Conservation (phyloP, 2,888 invertebrate species). For the Masnerella sp. region DNA sequence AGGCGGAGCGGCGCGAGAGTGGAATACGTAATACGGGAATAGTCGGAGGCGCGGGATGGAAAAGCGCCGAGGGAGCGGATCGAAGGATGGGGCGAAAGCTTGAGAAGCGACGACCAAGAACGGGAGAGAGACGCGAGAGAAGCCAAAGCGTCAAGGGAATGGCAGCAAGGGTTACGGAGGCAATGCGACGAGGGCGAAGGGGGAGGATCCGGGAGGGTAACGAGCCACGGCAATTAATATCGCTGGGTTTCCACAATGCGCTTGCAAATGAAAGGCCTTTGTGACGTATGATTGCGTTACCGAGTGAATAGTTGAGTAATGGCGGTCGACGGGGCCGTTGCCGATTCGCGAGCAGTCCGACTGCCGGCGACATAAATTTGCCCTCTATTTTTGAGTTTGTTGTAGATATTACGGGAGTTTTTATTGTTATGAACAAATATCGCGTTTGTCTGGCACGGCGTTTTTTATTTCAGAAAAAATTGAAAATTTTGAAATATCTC, state of each 20-base stretch:
- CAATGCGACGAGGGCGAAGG: conserved; percentile 56
- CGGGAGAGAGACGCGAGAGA: conserved; percentile 50
- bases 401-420: too few relatives aligned
- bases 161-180: conserved; percentile 61
- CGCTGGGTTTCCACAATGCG: conserved; percentile 77
- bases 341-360: conserved; percentile 58
- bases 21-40: conserved; percentile 76
- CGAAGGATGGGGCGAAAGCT: conserved; percentile 58
- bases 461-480: too few relatives aligned
- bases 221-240: conserved; percentile 78
- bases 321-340: conserved; percentile 63
- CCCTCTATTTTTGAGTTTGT: conserved; percentile 32
- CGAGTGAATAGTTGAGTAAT: conserved; percentile 78
- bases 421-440: too few relatives aligned
- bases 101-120: conserved; percentile 56
- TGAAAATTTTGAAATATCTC: too few relatives aligned
- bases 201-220: conserved; percentile 70
- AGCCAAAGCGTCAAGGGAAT: conserved; percentile 58
- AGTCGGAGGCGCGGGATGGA: conserved; percentile 62
- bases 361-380: conserved; percentile 50
- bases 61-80: conserved; percentile 65
- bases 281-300: conserved; percentile 78
- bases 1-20: conserved; percentile 72
- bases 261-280: conserved; percentile 78
- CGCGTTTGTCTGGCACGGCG: too few relatives aligned